Evolutionary conservation across 2,113 vertebrate species (phyloP).

Genomic region (Corythornis cristatus): DNA sequence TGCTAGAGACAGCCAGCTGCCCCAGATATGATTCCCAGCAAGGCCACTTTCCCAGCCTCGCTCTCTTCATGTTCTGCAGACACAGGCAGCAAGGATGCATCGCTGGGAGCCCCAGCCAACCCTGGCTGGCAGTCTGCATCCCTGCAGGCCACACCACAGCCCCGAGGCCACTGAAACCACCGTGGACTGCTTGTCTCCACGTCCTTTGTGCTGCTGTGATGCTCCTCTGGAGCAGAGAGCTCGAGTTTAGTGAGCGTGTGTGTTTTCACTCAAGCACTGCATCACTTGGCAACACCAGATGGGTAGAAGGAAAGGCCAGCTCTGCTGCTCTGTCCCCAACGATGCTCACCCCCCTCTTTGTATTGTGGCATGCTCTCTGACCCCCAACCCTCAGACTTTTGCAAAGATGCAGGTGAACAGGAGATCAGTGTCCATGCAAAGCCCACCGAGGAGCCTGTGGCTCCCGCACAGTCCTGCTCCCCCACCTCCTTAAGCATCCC

Average conservation of each 20-base stretch:
- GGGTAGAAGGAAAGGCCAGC: not conserved
- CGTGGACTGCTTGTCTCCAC: not conserved
- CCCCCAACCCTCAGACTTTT: not conserved
- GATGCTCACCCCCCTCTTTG: rapidly evolving
- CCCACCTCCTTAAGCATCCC: not conserved
- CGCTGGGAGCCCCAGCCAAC: not conserved
- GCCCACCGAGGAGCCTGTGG: not conserved
- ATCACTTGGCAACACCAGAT: not conserved
- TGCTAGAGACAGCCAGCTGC: not conserved
- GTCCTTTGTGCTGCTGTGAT: not conserved
- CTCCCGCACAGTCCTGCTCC: not conserved
- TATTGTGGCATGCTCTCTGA: rapidly evolving
- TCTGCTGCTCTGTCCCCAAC: not conserved
- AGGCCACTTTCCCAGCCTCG: not conserved
- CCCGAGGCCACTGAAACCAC: not conserved
- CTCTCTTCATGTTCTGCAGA: not conserved
- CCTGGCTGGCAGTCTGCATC: not conserved
- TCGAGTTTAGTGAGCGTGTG: not conserved
- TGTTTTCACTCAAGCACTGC: not conserved
- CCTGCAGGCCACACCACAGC: rapidly evolving
- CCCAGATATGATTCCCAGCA: not conserved
- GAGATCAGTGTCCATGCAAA: not conserved
- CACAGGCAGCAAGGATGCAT: not conserved
- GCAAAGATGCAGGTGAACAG: not conserved
- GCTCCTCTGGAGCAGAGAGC: not conserved